These are phyloP conservation scores for Excalfactoria chinensis DNA, from an alignment of 2,113 vertebrate species.

Conservation along the genomic window DNA sequence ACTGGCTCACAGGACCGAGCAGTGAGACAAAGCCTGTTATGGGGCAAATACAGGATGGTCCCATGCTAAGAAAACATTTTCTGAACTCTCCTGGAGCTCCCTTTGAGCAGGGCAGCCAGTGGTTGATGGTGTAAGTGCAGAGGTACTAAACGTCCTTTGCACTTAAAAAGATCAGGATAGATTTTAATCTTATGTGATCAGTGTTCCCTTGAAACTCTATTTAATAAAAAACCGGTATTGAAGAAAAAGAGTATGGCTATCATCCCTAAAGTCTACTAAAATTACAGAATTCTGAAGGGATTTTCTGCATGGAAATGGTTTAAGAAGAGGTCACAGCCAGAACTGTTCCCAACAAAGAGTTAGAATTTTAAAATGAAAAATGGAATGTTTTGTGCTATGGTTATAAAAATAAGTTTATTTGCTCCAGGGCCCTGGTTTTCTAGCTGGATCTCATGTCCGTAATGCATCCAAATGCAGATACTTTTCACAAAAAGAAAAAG, in stretches of 20 bases:
- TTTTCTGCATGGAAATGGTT: background rate
- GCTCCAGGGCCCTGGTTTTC: background rate
- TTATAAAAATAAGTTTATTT: constrained; percentile 2
- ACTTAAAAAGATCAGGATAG: background rate
- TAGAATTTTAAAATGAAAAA: background rate
- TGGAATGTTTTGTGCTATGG: background rate
- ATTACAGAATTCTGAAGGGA: background rate
- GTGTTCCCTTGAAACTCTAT: background rate
- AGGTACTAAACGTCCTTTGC: background rate
- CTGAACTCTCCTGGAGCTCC: background rate
- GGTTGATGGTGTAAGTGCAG: background rate
- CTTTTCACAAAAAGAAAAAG: background rate
- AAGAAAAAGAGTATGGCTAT: background rate
- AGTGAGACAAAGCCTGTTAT: background rate
- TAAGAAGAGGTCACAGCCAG: background rate
- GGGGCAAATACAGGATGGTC: background rate
- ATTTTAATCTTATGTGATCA: background rate
- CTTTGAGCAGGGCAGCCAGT: background rate
- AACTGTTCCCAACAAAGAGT: background rate
- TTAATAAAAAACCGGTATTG: background rate
- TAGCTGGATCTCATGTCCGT: constrained; percentile 11
- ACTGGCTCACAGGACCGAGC: background rate
- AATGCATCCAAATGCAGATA: constrained; percentile 4
- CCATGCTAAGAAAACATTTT: fast-evolving
- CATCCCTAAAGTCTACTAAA: background rate